Conservation (phyloP, 2,888 invertebrate genomes). For the Gymnocheta viridis region DNA sequence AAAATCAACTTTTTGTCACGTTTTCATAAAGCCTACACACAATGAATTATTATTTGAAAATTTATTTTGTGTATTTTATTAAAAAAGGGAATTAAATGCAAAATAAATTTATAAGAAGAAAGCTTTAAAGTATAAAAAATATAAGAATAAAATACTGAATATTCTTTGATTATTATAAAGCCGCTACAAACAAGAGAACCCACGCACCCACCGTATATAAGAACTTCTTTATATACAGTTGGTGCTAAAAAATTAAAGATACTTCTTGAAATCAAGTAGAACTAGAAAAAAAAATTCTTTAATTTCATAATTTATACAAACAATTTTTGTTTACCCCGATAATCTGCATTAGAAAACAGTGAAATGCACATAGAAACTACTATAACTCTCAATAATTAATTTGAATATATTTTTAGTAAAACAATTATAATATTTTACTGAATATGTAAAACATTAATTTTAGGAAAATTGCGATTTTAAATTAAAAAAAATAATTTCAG, state of each 20-base stretch:
- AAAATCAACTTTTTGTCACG: constrained; percentile 68
- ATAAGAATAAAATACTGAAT: constrained; percentile 32
- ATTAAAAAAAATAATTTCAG: no score
- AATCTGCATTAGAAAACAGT: no score
- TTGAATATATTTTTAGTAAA: no score
- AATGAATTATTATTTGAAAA: constrained; percentile 44
- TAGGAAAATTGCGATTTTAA: no score
- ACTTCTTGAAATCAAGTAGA: no score
- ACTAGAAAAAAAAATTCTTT: background rate
- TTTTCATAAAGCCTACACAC: constrained; percentile 69
- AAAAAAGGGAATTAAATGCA: constrained; percentile 54
- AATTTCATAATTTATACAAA: no score
- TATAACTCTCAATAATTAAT: no score
- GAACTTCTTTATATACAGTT: constrained; percentile 32
- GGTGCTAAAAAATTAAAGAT: background rate
- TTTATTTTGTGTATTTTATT: constrained; percentile 9
- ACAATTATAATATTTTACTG: no score
- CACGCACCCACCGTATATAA: constrained; percentile 61
- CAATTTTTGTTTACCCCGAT: no score
- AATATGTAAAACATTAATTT: no score
- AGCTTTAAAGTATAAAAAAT: constrained; percentile 62
- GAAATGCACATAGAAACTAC: no score
- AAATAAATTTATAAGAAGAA: constrained; percentile 64
- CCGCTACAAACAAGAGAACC: constrained; percentile 60
- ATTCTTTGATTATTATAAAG: constrained; percentile 62